Evolutionary conservation across 2,797 vertebrate species (phyloP).

Genomic region (Sebastiscus tertius): DNA sequence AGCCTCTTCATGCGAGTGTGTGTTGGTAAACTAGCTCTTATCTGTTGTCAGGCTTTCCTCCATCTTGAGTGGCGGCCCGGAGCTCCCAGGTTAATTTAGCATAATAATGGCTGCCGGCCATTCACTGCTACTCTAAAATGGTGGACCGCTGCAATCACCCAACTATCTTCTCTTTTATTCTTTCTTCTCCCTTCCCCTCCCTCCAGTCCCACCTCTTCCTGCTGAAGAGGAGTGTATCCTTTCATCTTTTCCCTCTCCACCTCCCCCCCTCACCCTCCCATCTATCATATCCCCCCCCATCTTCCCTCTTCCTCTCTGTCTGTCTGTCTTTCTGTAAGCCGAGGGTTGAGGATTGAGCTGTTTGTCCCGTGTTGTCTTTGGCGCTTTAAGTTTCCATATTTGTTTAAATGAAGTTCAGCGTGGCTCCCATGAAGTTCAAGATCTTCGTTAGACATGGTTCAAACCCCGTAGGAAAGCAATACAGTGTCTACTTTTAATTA

Average conservation of each 20-base stretch:
- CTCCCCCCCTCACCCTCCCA: not conserved
- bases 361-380: not conserved
- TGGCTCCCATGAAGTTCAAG: not conserved
- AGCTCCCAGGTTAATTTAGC: conserved; percentile 82
- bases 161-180: conserved; percentile 56
- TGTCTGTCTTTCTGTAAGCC: not conserved
- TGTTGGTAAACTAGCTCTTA: conserved; percentile 77
- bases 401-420: not conserved
- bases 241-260: conserved; percentile 52
- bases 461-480: not conserved
- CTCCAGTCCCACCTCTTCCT: conserved; percentile 50
- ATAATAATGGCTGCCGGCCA: conserved; percentile 80
- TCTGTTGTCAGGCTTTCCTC: conserved; percentile 77
- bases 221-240: conserved; percentile 38
- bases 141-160: conserved; percentile 67
- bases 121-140: conserved; percentile 78
- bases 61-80: conserved; percentile 78
- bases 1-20: conserved; percentile 39
- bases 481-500: not conserved
- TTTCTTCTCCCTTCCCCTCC: conserved; percentile 23
- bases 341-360: not conserved
- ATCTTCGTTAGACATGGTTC: conserved; percentile 1
- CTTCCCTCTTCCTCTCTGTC: conserved; percentile 8
- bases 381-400: not conserved
- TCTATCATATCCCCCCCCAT: not conserved